phyloP scores from a whole-genome alignment of 2,888 invertebrate genomes.

The Torymus auratus region DNA sequence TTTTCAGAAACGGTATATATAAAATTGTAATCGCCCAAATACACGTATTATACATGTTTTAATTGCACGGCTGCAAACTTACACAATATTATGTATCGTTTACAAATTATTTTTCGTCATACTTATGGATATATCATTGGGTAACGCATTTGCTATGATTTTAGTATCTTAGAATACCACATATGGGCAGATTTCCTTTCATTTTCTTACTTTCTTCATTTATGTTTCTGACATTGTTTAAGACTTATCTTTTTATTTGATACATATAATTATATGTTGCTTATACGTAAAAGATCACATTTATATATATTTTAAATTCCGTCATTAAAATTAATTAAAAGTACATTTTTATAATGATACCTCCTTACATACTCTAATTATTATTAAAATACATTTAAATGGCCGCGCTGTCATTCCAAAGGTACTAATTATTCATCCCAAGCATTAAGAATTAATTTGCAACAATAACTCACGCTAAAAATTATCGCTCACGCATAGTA shows the following conservation, averaged over 20 bases:
- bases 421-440: conserved; percentile 15
- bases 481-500: conserved; percentile 18
- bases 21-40: too few species aligned
- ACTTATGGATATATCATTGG: neutral
- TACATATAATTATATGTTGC: too few species aligned
- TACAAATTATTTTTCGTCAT: neutral
- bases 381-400: neutral
- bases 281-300: too few species aligned
- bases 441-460: conserved; percentile 40
- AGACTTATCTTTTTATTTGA: too few species aligned
- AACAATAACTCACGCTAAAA: conserved; percentile 35
- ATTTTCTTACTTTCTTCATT: neutral
- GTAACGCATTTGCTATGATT: neutral
- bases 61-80: too few species aligned
- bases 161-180: neutral
- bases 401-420: neutral
- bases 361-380: too few species aligned
- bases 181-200: neutral
- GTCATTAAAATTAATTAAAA: too few species aligned
- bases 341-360: too few species aligned
- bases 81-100: too few species aligned
- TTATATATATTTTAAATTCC: too few species aligned
- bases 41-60: too few species aligned
- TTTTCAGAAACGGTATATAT: neutral
- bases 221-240: too few species aligned